These are phyloP conservation scores for Adelosebastes latens DNA, from an alignment of 2,797 vertebrate species.

Conservation along the genomic window DNA sequence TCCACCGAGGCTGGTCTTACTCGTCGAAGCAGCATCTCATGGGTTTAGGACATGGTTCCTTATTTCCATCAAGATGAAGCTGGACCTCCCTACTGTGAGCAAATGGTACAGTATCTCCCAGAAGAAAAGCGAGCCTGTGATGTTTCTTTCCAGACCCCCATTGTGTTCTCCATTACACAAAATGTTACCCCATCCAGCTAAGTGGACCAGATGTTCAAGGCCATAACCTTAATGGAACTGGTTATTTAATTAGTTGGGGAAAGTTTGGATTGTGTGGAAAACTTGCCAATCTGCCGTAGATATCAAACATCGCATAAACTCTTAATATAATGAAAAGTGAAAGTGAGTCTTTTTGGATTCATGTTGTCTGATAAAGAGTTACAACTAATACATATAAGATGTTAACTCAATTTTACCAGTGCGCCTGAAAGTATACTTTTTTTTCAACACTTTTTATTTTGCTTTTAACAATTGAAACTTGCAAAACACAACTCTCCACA, in stretches of 20 bases:
- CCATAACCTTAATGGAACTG: slow-evolving; percentile 21
- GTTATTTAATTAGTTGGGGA: slow-evolving; percentile 1
- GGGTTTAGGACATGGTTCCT: not conserved
- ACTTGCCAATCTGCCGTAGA: not conserved
- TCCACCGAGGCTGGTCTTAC: not conserved
- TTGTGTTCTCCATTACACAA: slow-evolving; percentile 26
- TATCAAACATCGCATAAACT: not conserved
- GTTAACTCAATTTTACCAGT: not conserved
- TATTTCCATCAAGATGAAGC: not conserved
- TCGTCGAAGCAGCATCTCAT: not conserved
- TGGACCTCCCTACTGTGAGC: slow-evolving; percentile 19
- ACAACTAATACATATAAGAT: not conserved
- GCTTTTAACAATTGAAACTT: too few species aligned
- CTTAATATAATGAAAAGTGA: not conserved
- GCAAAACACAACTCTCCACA: too few species aligned
- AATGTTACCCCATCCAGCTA: slow-evolving; percentile 18
- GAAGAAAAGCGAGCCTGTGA: not conserved
- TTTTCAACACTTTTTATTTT: not conserved
- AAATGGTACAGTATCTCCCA: slow-evolving; percentile 21
- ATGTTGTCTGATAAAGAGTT: not conserved
- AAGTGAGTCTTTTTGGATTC: not conserved
- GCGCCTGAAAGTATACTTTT: not conserved
- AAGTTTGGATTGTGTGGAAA: slow-evolving; percentile 7
- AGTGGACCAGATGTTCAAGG: slow-evolving; percentile 29
- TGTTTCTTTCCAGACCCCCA: not conserved